Base-by-base conservation (phyloP, 2,888 invertebrate species). In the Cephonodes hylas region DNA sequence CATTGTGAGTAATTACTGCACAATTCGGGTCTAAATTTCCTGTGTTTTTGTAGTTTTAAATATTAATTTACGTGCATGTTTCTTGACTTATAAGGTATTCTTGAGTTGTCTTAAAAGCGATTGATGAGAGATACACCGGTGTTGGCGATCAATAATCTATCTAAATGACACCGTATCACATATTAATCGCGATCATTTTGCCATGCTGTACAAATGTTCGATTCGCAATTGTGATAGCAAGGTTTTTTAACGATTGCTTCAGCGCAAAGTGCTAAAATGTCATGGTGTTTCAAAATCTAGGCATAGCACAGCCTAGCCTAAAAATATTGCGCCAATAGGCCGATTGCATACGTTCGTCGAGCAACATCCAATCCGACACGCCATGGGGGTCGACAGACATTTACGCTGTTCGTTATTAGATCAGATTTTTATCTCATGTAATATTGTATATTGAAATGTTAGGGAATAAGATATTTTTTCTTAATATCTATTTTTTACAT, bases 301-400 rank as follows among this genome's bases (percentile, higher is more conserved):
- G 18, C 27, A 13, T 10, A 15, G 27, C 5, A 27, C 31, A 31
- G 31, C 31, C 53, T 31, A 27, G 27, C 18, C 31, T 53, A 0
- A 5, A 44, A 20, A 44, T 15, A 10, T 53, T 53, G 48, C 18
- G 18, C 15, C 27, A 53, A 31, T 7, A n/a, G 2, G 6, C 27
- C 31, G 46, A 53, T 53, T 53, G 27, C 53, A 53, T 8, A 7
- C 53, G 10, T 46, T 46, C n/a, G 23, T 2, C 45, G 53, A 53
- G 18, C 53, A 53, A 53, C 27, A 18, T 3, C 8, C 53, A 53
- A 53, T 53, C 53, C 53, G 31, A 53, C 31, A 18, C 53, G 27
- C 53, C 53, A 53, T 53, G 53, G 53, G 53, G 53, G 53, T 53
- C 53, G 53, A 18, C 53, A 53, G 53, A 53, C 53, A 53, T 53